Evolutionary conservation across 2,113 vertebrate species (phyloP).

Genomic region (Andinoacara biseriatus): DNA sequence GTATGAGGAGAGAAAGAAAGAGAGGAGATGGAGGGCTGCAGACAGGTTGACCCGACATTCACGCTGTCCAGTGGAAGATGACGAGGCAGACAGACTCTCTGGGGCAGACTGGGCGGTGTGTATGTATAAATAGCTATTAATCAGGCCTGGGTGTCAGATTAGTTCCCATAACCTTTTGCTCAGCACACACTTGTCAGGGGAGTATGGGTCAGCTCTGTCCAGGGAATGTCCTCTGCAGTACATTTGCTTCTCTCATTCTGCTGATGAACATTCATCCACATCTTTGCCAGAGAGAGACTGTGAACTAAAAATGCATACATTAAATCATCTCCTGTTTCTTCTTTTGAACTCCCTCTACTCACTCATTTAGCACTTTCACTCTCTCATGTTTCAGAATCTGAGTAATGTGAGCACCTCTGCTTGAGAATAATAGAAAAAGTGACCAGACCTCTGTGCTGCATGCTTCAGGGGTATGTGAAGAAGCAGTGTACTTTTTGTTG

Average conservation of each 20-base stretch:
- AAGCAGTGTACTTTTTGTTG: not conserved
- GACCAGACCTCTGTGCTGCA: not conserved
- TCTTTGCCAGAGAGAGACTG: not conserved
- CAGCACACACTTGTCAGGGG: constrained; percentile 46
- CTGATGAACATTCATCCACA: not conserved
- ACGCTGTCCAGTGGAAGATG: constrained; percentile 14
- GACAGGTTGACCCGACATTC: constrained; percentile 14
- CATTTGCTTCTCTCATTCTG: constrained; percentile 59
- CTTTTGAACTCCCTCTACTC: no score
- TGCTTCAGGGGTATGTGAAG: constrained; percentile 11
- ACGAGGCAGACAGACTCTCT: constrained; percentile 33
- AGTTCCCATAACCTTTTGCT: constrained; percentile 74
- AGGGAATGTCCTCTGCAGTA: constrained; percentile 49
- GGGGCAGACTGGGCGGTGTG: constrained; percentile 24
- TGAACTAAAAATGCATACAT: not conserved
- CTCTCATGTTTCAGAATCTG: not conserved
- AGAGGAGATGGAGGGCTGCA: not conserved
- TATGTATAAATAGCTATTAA: constrained; percentile 75
- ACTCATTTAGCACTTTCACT: not conserved
- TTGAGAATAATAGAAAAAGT: not conserved
- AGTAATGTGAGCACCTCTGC: not conserved
- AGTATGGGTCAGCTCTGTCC: constrained; percentile 60
- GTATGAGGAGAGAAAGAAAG: not conserved
- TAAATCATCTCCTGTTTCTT: not conserved
- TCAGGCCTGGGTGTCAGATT: constrained; percentile 74